phyloP scores from a whole-genome alignment of 1,140 invertebrate species.

The Pseudomyrmex dendroicus region DNA sequence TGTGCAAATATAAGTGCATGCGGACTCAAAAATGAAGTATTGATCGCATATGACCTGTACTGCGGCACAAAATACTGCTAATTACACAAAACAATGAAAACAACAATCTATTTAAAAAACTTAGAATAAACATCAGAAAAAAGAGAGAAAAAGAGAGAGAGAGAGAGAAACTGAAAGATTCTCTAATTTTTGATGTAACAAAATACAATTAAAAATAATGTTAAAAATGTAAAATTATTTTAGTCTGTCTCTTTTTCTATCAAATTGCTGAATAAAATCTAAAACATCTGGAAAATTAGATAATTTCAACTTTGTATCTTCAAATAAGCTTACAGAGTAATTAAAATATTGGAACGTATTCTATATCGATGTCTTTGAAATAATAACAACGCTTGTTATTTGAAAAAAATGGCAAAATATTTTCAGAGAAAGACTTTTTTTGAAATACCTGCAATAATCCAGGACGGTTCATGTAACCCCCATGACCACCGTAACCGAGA shows the following conservation, averaged over 20 bases:
- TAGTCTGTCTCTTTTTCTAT: neutral
- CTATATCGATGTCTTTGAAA: neutral
- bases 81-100: slow-evolving; percentile 40
- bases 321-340: too few species aligned
- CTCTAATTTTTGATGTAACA: neutral
- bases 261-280: neutral
- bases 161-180: neutral
- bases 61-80: slow-evolving; percentile 7
- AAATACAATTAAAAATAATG: neutral
- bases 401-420: neutral
- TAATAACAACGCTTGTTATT: too few species aligned
- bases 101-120: neutral
- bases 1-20: slow-evolving; percentile 37
- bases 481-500: slow-evolving; percentile 90
- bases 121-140: neutral
- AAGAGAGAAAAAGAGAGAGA: neutral
- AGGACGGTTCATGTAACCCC: slow-evolving; percentile 84
- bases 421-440: slow-evolving; percentile 1
- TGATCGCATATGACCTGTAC: slow-evolving; percentile 48
- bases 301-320: too few species aligned
- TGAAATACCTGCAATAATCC: slow-evolving; percentile 85
- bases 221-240: too few species aligned
- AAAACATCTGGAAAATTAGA: too few species aligned
- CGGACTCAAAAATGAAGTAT: slow-evolving; percentile 39
- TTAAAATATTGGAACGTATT: neutral